These are phyloP conservation scores for Notocelia uddmanniana DNA, from an alignment of 2,888 invertebrate species.

Conservation along the genomic window DNA sequence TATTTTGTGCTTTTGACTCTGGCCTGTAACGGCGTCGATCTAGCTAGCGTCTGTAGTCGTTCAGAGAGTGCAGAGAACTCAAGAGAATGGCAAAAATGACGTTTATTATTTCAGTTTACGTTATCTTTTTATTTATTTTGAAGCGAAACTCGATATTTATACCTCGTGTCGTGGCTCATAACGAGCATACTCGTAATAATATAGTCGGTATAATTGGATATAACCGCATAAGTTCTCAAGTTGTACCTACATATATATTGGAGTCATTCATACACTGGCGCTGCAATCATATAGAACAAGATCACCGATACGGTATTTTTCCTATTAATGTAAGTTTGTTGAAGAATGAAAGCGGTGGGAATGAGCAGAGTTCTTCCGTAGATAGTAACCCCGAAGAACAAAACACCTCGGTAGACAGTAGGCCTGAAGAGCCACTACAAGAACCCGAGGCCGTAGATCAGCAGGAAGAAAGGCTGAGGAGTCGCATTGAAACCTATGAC, in stretches of 20 bases:
- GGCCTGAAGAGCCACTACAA: background rate
- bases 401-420: background rate
- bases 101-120: background rate
- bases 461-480: conserved; percentile 5
- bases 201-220: background rate
- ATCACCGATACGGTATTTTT: background rate
- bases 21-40: too few relatives aligned
- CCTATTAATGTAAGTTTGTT: background rate
- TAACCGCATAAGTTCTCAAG: background rate
- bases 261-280: background rate
- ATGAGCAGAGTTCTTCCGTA: background rate
- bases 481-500: conserved; percentile 16
- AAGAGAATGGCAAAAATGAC: background rate
- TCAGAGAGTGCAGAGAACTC: too few relatives aligned
- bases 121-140: conserved; percentile 1
- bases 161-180: background rate
- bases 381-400: background rate
- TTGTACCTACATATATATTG: background rate
- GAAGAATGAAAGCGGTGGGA: background rate
- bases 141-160: conserved; percentile 2
- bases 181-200: background rate
- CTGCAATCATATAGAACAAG: background rate
- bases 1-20: too few relatives aligned
- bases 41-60: too few relatives aligned
- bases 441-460: background rate